Base-by-base conservation (phyloP, 1,140 invertebrate species). In the Venturia canescens region DNA sequence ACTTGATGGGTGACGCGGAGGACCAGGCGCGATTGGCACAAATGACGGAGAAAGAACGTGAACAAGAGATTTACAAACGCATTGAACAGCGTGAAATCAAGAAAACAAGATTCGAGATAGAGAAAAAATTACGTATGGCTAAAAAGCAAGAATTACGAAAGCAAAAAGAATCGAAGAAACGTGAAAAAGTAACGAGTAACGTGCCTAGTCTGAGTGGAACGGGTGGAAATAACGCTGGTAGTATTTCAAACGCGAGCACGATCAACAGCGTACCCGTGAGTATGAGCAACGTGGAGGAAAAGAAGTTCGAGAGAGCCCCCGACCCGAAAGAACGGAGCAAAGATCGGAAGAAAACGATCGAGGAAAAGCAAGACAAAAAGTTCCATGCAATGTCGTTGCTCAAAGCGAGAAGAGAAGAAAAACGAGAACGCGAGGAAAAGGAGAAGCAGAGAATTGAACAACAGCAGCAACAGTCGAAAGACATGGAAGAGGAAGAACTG, bases 41-140 rank as follows among this genome's bases (percentile, higher is more conserved):
- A 83, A 97, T 99, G 94, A 99, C 98, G 0, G 98, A 99, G 88
- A 99, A 98, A 88, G 98, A 99, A 90, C 93, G 98, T 80, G 98
- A 99, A 92, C 97, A 98, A 84, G 98, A 99, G 92, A 96, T 99
- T 86, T 99, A 98, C 89, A 98, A 99, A 89, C 94, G 98, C 76
- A 97, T 98, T 71, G 98, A 99, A 91, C 95, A 97, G 88, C 93
- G 98, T 86, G 97, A 99, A 92, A 94, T 97, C 0, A 95, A 99
- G 93, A 97, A 97, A 89, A 98, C 97, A 6, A 96, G 98, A 88
- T 99, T 98, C 95, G 98, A 99, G 90, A 99, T 99, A 78, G 97
- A 99, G 87, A 96, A 98, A 81, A 99, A 99, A 89, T 90, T 99
- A 9, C 94, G 97, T 69, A 93, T 97, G 84, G 97, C 96, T 0